phyloP scores from a whole-genome alignment of 2,113 vertebrate species.

The Nyctereutes procyonoides region DNA sequence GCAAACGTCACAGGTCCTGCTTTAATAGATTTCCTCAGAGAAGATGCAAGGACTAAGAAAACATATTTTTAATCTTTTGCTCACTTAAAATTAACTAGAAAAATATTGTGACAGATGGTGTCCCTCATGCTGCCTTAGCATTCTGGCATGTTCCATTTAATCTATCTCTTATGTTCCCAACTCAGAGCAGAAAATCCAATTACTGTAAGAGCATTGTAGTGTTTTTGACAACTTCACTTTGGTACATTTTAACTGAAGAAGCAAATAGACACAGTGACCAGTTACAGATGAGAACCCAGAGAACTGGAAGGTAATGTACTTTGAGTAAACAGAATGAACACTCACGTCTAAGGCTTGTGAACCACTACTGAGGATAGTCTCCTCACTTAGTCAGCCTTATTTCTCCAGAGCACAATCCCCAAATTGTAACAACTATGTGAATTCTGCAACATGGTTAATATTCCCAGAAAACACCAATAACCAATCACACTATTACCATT shows the following conservation, averaged over 20 bases:
- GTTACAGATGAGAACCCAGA: slow-evolving; percentile 54
- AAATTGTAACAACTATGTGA: slow-evolving; percentile 53
- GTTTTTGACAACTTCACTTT: slow-evolving; percentile 76
- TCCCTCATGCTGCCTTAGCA: slow-evolving; percentile 82
- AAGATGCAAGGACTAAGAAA: slow-evolving; percentile 80
- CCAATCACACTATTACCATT: neutral
- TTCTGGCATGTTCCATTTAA: slow-evolving; percentile 83
- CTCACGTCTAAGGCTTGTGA: slow-evolving; percentile 34
- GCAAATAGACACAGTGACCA: slow-evolving; percentile 53
- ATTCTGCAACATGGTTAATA: slow-evolving; percentile 39
- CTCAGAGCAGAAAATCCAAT: slow-evolving; percentile 84
- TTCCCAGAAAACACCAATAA: neutral
- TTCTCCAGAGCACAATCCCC: slow-evolving; percentile 59
- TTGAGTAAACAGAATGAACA: neutral
- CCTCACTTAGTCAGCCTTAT: slow-evolving; percentile 13
- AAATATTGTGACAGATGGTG: slow-evolving; percentile 88
- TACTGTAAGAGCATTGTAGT: slow-evolving; percentile 72
- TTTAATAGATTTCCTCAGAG: slow-evolving; percentile 76
- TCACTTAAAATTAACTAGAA: slow-evolving; percentile 85
- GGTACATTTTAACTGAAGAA: slow-evolving; percentile 64
- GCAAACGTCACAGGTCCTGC: slow-evolving; percentile 63
- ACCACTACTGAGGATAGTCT: neutral
- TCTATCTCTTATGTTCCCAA: slow-evolving; percentile 78
- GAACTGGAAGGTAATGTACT: slow-evolving; percentile 18
- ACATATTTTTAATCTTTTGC: slow-evolving; percentile 82